A percentile compares a stretch with the other conserved stretches of the same genome.
phyloP scores from a whole-genome alignment of 2,797 vertebrate genomes.

The Sparus aurata region DNA sequence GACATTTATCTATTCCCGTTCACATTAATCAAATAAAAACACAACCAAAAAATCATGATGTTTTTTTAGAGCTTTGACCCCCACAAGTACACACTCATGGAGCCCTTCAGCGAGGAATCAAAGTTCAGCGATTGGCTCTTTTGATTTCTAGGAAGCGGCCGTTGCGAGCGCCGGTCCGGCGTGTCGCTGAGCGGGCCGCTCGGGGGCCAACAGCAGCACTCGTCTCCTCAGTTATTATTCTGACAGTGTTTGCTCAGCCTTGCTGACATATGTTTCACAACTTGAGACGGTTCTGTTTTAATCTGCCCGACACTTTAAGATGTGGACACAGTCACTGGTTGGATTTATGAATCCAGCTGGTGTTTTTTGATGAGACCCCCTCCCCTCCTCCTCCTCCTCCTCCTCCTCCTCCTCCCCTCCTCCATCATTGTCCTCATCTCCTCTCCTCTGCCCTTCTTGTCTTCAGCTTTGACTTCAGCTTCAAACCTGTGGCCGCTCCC shows the following conservation, averaged over 20 bases:
- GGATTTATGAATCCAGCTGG: constrained; percentile 85
- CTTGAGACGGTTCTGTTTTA: constrained; percentile 76
- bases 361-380: constrained; percentile 76
- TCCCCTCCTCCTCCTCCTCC: neutral
- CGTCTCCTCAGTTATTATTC: constrained; percentile 73
- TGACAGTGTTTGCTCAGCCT: constrained; percentile 78
- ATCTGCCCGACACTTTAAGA: constrained; percentile 76
- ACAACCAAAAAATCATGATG: constrained; percentile 22
- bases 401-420: too few relatives aligned
- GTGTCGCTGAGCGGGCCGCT: constrained; percentile 39
- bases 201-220: constrained; percentile 70
- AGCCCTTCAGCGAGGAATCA: constrained; percentile 58
- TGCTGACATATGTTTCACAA: constrained; percentile 79
- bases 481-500: constrained; percentile 32
- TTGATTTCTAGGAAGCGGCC: constrained; percentile 81
- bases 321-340: constrained; percentile 75
- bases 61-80: constrained; percentile 63
- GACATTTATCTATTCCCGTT: constrained; percentile 34
- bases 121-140: constrained; percentile 70
- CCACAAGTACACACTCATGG: constrained; percentile 43
- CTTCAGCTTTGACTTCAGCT: constrained; percentile 32
- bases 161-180: constrained; percentile 49
- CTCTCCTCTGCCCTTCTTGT: constrained; percentile 33
- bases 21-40: constrained; percentile 51
- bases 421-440: constrained; percentile 56